phyloP scores from a whole-genome alignment of 1,140 invertebrate genomes.

The Amphibalanus amphitrite region DNA sequence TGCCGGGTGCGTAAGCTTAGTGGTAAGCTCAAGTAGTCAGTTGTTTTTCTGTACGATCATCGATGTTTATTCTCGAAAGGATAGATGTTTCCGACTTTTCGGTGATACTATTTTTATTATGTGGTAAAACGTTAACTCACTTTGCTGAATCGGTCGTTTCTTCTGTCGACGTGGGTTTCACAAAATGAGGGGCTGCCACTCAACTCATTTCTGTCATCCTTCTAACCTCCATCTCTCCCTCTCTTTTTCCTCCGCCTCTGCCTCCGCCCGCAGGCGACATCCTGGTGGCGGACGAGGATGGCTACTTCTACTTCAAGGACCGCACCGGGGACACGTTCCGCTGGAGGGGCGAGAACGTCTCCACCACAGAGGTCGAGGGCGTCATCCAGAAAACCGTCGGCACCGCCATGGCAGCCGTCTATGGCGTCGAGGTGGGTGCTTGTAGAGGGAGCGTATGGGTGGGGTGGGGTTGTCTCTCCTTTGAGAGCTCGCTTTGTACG shows the following conservation, averaged over 20 bases:
- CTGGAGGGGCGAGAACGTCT: slow-evolving; percentile 95
- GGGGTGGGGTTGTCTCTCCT: neutral
- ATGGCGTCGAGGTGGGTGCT: slow-evolving; percentile 81
- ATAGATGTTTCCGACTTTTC: too few relatives aligned
- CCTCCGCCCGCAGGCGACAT: slow-evolving; percentile 56
- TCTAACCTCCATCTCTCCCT: too few relatives aligned
- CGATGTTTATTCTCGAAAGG: too few relatives aligned
- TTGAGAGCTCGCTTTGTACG: too few relatives aligned
- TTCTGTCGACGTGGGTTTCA: too few relatives aligned
- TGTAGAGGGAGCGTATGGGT: neutral
- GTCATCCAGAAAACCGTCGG: slow-evolving; percentile 65
- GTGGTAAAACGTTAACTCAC: too few relatives aligned
- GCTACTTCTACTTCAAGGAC: slow-evolving; percentile 90
- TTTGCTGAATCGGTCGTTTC: too few relatives aligned
- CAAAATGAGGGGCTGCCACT: too few relatives aligned
- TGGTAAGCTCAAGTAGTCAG: neutral
- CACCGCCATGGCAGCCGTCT: slow-evolving; percentile 81
- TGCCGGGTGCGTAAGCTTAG: too few relatives aligned
- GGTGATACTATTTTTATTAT: too few relatives aligned
- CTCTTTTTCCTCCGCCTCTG: too few relatives aligned
- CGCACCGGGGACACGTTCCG: slow-evolving; percentile 94
- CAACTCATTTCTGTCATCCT: too few relatives aligned
- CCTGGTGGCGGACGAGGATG: slow-evolving; percentile 71
- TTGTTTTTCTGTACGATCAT: slow-evolving; percentile 12
- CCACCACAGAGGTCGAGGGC: slow-evolving; percentile 91